Conservation (phyloP, 2,113 vertebrate genomes). For the Hemicordylus capensis region DNA sequence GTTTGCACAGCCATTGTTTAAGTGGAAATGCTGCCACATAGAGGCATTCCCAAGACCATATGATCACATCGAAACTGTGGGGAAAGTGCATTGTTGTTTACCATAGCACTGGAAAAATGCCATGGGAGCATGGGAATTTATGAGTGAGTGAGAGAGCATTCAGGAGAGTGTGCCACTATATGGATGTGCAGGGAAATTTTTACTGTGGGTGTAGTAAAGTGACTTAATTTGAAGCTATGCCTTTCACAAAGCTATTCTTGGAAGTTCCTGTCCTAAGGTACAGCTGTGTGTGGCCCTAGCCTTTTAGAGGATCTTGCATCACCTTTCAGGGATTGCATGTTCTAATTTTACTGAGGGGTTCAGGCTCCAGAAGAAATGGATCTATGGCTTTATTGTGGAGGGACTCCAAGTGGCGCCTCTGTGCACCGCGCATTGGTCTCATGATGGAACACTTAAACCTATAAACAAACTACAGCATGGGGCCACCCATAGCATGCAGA, state of each 20-base stretch:
- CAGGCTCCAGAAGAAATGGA: too few relatives aligned
- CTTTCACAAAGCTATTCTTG: not conserved
- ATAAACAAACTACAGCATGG: too few relatives aligned
- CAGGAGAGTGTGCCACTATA: not conserved
- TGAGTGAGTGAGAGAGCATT: too few relatives aligned
- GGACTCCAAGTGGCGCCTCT: not conserved
- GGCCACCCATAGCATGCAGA: too few relatives aligned
- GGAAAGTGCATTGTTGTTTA: not conserved
- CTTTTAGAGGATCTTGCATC: not conserved
- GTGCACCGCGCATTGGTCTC: not conserved
- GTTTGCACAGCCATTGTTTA: not conserved
- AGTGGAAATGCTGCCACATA: not conserved
- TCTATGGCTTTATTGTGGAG: not conserved
- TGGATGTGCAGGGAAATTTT: not conserved
- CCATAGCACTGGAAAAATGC: not conserved
- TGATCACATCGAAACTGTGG: not conserved
- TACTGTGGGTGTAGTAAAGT: not conserved
- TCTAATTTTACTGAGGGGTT: not conserved
- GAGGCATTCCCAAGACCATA: not conserved
- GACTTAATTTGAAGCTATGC: not conserved
- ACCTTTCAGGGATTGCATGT: not conserved
- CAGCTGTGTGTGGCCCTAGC: too few relatives aligned
- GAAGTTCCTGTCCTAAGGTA: too few relatives aligned
- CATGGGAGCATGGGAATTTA: not conserved
- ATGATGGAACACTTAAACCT: too few relatives aligned